These are phyloP conservation scores for Trachymyrmex septentrionalis DNA, from an alignment of 1,140 invertebrate species.

Conservation along the genomic window DNA sequence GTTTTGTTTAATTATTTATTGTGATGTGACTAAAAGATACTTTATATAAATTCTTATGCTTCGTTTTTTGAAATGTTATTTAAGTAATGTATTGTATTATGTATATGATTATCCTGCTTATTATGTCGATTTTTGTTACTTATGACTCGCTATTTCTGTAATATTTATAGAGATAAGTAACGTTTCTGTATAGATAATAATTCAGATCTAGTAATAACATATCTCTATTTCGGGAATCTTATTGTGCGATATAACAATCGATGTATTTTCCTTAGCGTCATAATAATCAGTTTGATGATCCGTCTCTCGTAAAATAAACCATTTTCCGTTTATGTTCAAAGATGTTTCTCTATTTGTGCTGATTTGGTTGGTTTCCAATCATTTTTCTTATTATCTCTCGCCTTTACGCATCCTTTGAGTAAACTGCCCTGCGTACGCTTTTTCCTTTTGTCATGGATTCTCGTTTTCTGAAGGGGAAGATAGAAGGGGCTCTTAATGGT, in stretches of 20 bases:
- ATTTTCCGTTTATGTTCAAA: not conserved
- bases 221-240: not conserved
- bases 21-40: not conserved
- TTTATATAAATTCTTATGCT: not conserved
- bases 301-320: not conserved
- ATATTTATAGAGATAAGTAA: not conserved
- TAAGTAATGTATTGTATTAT: not conserved
- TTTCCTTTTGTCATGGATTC: constrained; percentile 1
- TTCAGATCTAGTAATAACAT: not conserved
- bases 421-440: not conserved
- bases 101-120: not conserved
- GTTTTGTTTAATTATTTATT: not conserved
- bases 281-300: constrained; percentile 5
- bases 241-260: not conserved
- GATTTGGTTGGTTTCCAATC: constrained; percentile 7
- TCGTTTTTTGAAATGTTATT: not conserved
- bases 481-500: constrained; percentile 2
- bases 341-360: constrained; percentile 39
- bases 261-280: not conserved
- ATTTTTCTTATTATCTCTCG: constrained; percentile 30
- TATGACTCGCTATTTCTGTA: not conserved
- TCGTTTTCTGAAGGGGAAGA: constrained; percentile 8
- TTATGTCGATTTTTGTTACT: not conserved
- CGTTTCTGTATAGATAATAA: not conserved
- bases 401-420: not conserved